Percentiles rank a stretch among this genome's conserved stretches.
Conservation (phyloP, 2,888 invertebrate genomes). For the Cantharis rufa region DNA sequence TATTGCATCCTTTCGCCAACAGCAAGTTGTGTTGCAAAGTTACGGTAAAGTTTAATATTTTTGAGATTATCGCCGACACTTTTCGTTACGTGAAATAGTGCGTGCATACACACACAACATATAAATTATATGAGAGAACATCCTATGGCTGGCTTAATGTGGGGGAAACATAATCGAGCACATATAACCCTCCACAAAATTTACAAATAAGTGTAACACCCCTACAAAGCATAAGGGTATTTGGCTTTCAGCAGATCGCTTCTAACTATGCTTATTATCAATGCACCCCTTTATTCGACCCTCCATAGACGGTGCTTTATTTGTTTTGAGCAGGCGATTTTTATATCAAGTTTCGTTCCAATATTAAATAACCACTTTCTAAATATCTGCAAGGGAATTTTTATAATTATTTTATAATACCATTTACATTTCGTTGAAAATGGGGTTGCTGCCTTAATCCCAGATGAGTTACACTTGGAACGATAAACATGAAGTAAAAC, state of each 20-base stretch:
- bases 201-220: conserved; percentile 25
- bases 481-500: conserved; percentile 13
- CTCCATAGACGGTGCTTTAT: conserved; percentile 12
- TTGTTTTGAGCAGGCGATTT: conserved; percentile 20
- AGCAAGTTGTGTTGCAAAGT: not conserved
- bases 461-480: not conserved
- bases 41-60: not conserved
- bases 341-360: conserved; percentile 18
- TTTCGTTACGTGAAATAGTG: conserved; percentile 2
- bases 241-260: conserved; percentile 23
- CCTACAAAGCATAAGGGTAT: conserved; percentile 25
- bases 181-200: conserved; percentile 13
- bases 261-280: conserved; percentile 27
- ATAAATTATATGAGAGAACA: conserved; percentile 15
- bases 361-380: conserved; percentile 8
- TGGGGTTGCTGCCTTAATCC: not conserved
- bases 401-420: not conserved
- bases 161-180: conserved; percentile 18
- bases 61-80: not conserved
- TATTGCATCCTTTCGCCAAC: not conserved
- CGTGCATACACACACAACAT: not conserved
- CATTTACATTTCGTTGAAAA: not conserved
- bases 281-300: conserved; percentile 21
- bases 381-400: not conserved
- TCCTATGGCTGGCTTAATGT: conserved; percentile 9